Evolutionary conservation across 92 coral and sea anemone species (phyloP).

Genomic region (Porites cylindrica): DNA sequence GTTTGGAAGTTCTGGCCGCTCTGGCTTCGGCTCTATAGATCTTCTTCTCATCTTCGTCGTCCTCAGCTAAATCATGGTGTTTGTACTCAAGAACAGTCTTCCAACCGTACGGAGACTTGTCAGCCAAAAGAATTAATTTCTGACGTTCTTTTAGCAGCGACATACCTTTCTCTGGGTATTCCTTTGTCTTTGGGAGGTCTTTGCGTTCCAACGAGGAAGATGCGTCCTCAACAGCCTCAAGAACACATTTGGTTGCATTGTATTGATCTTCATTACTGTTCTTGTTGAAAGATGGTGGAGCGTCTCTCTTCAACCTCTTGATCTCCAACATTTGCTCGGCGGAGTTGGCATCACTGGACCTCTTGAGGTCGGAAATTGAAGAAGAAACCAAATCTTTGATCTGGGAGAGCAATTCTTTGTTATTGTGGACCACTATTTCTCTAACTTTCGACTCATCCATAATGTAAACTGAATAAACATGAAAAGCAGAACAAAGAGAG

Average conservation of each 20-base stretch:
- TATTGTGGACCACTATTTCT: not conserved
- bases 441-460: not conserved
- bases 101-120: constrained; percentile 63
- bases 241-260: not conserved
- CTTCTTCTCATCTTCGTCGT: not conserved
- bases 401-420: too few species aligned
- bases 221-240: too few species aligned
- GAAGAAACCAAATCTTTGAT: not conserved
- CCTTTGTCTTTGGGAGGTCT: not conserved
- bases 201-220: not conserved
- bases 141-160: constrained; percentile 36
- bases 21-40: not conserved
- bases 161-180: constrained; percentile 48
- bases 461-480: not conserved
- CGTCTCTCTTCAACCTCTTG: constrained; percentile 1
- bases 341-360: not conserved
- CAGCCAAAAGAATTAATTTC: constrained; percentile 55
- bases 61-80: constrained; percentile 41
- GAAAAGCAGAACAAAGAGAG: too few species aligned
- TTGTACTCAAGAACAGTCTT: constrained; percentile 24
- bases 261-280: not conserved
- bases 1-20: not conserved
- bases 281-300: not conserved
- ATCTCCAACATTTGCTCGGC: not conserved
- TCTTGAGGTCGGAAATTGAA: too few species aligned